A percentile compares a stretch with the other conserved stretches of the same genome.
phyloP scores from a whole-genome alignment of 2,113 vertebrate species.

The Marcusenius ussheri region DNA sequence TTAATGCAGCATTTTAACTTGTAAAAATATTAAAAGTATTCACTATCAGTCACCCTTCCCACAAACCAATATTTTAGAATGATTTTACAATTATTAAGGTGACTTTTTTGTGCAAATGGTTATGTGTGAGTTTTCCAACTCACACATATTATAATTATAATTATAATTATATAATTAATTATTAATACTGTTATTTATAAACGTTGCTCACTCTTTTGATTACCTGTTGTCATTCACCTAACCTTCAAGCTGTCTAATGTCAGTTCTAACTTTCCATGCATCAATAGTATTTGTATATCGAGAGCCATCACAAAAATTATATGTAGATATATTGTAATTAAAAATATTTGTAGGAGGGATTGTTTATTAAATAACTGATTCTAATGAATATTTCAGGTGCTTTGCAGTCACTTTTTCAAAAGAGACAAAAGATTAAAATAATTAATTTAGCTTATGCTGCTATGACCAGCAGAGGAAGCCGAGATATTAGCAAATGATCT shows the following conservation, averaged over 20 bases:
- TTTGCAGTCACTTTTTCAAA: conserved; percentile 28
- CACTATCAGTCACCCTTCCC: not conserved
- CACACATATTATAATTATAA: too few relatives aligned
- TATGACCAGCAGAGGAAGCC: not conserved
- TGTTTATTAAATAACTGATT: conserved; percentile 31
- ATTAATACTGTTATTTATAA: not conserved
- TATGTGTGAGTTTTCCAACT: not conserved
- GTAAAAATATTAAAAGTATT: not conserved
- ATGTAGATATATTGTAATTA: conserved; percentile 15
- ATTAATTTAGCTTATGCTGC: conserved; percentile 7
- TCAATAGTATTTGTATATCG: not conserved
- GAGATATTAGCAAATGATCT: not conserved
- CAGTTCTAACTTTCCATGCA: not conserved
- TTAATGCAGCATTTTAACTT: not conserved
- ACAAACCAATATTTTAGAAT: not conserved
- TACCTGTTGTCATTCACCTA: not conserved
- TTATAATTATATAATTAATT: too few relatives aligned
- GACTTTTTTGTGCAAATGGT: not conserved
- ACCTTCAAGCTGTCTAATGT: not conserved
- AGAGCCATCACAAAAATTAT: not conserved
- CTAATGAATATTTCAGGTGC: conserved; percentile 21
- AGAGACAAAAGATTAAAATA: conserved; percentile 23
- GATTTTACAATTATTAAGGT: not conserved
- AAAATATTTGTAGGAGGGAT: conserved; percentile 11
- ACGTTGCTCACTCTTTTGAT: not conserved